Evolutionary conservation across 2,113 vertebrate genomes (phyloP).

Genomic region (Labrus mixtus): DNA sequence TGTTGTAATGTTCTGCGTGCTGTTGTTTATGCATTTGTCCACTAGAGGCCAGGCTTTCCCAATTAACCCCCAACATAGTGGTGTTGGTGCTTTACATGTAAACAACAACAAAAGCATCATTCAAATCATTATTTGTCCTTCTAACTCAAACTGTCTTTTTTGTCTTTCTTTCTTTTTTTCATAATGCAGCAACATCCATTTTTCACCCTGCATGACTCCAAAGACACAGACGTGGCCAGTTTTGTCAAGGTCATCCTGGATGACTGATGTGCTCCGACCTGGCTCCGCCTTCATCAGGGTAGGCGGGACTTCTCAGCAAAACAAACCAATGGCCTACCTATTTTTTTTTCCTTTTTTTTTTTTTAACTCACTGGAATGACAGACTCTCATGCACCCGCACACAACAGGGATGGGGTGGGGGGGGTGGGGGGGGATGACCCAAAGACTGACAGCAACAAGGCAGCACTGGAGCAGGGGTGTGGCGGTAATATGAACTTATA

Average conservation of each 20-base stretch:
- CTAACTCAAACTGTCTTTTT: background rate
- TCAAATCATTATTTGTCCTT: background rate
- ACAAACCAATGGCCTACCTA: conserved; percentile 64
- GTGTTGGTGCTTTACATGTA: background rate
- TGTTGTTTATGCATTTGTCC: conserved; percentile 43
- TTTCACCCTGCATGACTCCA: conserved; percentile 96
- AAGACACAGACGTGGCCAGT: conserved; percentile 98
- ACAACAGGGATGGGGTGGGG: conserved; percentile 20
- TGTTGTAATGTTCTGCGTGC: background rate
- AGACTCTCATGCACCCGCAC: conserved; percentile 67
- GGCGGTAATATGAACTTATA: conserved; percentile 62
- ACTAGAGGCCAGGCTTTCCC: conserved; percentile 62
- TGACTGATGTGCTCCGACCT: conserved; percentile 85
- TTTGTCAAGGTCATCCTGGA: conserved; percentile 97
- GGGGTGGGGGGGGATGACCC: conserved; percentile 43
- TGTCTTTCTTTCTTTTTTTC: too few species aligned
- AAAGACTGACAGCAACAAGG: conserved; percentile 71
- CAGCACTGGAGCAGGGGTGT: conserved; percentile 65
- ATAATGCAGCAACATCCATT: conserved; percentile 91
- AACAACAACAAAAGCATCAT: background rate
- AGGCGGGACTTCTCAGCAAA: conserved; percentile 57
- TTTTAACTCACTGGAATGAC: conserved; percentile 78
- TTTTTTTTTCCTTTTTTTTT: conserved; percentile 40
- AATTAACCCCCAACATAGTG: conserved; percentile 1
- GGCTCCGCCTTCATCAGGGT: conserved; percentile 42